phyloP scores from a whole-genome alignment of 1,140 invertebrate species.

The Hycleus cichorii region DNA sequence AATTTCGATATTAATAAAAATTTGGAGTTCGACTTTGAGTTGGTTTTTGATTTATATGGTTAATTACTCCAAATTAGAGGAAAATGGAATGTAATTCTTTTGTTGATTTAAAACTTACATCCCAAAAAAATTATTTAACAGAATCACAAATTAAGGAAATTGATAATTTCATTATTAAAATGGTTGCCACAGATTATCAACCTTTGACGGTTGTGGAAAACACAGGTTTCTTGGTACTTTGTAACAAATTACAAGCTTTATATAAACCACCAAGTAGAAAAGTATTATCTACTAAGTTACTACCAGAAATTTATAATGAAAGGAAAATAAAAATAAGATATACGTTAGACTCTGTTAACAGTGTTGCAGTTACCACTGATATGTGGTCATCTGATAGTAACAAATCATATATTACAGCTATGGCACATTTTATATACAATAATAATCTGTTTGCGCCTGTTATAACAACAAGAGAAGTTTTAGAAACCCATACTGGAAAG shows the following conservation, averaged over 20 bases:
- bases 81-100: too few species aligned
- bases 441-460: background rate
- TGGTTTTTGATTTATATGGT: too few species aligned
- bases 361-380: constrained; percentile 10
- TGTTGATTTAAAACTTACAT: background rate
- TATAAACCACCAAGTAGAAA: constrained; percentile 15
- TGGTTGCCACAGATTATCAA: constrained; percentile 11
- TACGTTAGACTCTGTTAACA: constrained; percentile 4
- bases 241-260: constrained; percentile 5
- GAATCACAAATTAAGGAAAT: background rate
- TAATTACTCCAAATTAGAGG: too few species aligned
- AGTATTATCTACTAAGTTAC: constrained; percentile 1
- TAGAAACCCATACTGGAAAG: constrained; percentile 3
- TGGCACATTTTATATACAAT: constrained; percentile 18
- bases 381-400: constrained; percentile 20
- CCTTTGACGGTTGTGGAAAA: constrained; percentile 13
- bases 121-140: background rate
- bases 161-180: constrained; percentile 1
- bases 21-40: too few species aligned
- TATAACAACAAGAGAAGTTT: constrained; percentile 5
- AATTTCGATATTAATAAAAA: too few species aligned
- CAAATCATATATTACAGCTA: constrained; percentile 8
- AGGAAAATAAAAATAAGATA: background rate
- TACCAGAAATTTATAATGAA: constrained; percentile 1
- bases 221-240: constrained; percentile 16